Conservation (phyloP, 2,888 invertebrate genomes). For the Dermolepida albohirtum region DNA sequence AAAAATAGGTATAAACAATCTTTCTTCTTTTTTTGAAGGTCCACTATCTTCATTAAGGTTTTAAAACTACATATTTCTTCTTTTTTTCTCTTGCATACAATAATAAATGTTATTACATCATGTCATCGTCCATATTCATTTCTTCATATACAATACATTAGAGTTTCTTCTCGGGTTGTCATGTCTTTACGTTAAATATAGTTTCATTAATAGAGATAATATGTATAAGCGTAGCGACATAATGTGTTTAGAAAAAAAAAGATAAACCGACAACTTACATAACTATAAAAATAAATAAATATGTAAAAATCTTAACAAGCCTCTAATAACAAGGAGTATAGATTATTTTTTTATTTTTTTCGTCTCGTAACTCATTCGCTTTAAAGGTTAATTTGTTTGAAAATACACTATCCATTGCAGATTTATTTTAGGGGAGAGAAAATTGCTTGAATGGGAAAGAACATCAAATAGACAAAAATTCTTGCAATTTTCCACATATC, state of each 20-base stretch:
- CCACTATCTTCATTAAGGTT: background rate
- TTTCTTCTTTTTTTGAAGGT: slow-evolving; percentile 6
- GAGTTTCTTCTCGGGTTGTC: too few species aligned
- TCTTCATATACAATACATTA: too few species aligned
- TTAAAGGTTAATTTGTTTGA: background rate
- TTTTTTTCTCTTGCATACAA: too few species aligned
- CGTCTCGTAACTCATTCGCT: slow-evolving; percentile 1
- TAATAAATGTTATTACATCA: too few species aligned
- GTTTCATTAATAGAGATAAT: background rate
- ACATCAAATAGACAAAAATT: too few species aligned
- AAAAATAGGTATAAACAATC: background rate
- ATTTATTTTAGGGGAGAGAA: background rate
- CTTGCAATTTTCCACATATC: too few species aligned
- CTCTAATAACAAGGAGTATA: background rate
- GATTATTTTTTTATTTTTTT: slow-evolving; percentile 10
- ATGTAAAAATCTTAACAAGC: background rate
- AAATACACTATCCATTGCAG: slow-evolving; percentile 11
- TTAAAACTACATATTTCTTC: too few species aligned
- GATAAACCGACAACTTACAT: background rate
- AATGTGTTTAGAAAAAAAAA: background rate
- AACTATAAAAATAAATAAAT: slow-evolving; percentile 9
- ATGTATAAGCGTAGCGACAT: too few species aligned
- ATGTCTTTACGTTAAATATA: background rate
- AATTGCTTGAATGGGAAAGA: background rate
- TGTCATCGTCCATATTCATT: too few species aligned